phyloP scores from a whole-genome alignment of 2,888 invertebrate species.

The Apodemia zela region DNA sequence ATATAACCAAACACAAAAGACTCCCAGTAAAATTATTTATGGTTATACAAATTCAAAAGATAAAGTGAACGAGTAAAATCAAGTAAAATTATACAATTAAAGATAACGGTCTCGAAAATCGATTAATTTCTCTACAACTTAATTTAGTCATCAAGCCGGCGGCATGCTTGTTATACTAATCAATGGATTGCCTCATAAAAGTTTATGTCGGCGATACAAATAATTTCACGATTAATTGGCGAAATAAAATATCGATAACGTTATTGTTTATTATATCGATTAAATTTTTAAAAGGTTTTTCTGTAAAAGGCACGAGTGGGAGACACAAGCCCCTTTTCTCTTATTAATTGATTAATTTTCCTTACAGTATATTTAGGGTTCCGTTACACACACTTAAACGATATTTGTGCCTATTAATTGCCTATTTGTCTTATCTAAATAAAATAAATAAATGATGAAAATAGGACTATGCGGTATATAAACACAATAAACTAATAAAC shows the following conservation, averaged over 20 bases:
- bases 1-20: conserved; percentile 10
- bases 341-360: background rate
- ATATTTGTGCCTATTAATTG: too few species aligned
- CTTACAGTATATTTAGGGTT: background rate
- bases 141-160: conserved; percentile 73
- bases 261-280: conserved; percentile 14
- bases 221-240: conserved; percentile 65
- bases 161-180: conserved; percentile 69
- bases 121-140: conserved; percentile 76
- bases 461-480: too few species aligned
- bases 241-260: conserved; percentile 23
- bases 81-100: conserved; percentile 19
- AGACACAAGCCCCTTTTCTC: background rate
- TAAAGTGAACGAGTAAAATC: conserved; percentile 17
- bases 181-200: conserved; percentile 68
- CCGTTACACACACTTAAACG: too few species aligned
- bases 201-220: conserved; percentile 51
- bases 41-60: background rate
- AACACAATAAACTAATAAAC: too few species aligned
- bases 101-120: conserved; percentile 53
- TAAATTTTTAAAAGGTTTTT: conserved; percentile 14
- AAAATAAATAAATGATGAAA: too few species aligned
- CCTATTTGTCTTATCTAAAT: too few species aligned
- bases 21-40: conserved; percentile 10
- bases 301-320: conserved; percentile 10